Conservation (phyloP, 2,113 vertebrate species). For the Pachyramphus minor region DNA sequence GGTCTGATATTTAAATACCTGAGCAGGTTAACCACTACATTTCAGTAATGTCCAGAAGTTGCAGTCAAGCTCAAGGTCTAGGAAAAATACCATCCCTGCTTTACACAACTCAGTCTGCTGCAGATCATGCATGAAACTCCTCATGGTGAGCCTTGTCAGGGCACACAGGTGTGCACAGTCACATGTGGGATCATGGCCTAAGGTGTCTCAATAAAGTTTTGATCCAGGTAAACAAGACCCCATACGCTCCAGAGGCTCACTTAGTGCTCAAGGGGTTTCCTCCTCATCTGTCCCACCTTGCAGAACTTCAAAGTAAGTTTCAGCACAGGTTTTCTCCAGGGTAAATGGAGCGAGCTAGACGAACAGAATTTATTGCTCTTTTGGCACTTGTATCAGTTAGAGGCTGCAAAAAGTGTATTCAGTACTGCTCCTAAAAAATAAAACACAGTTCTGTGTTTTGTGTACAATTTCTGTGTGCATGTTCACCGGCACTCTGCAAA, state of each 20-base stretch:
- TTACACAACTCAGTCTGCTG: neutral
- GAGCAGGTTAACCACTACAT: neutral
- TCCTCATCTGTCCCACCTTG: neutral
- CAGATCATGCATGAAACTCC: neutral
- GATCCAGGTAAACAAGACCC: neutral
- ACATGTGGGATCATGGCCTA: neutral
- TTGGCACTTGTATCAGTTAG: neutral
- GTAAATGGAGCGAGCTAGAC: fast-evolving
- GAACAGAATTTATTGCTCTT: neutral
- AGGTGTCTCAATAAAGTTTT: neutral
- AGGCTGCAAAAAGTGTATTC: neutral
- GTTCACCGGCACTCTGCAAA: neutral
- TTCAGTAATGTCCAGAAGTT: neutral
- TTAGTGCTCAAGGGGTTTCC: neutral
- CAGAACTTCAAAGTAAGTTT: neutral
- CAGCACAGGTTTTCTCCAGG: neutral
- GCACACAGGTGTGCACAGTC: neutral
- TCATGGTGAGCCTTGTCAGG: neutral
- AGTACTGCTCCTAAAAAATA: neutral
- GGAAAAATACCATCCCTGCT: neutral
- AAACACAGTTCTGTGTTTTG: neutral
- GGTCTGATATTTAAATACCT: neutral
- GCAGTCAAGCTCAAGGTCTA: neutral
- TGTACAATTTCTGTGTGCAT: neutral
- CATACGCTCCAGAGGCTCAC: neutral